A percentile compares a stretch with the other conserved stretches of the same genome.
These are phyloP conservation scores for Parotia lawesii DNA, from an alignment of 2,113 vertebrate species.

Conservation along the genomic window DNA sequence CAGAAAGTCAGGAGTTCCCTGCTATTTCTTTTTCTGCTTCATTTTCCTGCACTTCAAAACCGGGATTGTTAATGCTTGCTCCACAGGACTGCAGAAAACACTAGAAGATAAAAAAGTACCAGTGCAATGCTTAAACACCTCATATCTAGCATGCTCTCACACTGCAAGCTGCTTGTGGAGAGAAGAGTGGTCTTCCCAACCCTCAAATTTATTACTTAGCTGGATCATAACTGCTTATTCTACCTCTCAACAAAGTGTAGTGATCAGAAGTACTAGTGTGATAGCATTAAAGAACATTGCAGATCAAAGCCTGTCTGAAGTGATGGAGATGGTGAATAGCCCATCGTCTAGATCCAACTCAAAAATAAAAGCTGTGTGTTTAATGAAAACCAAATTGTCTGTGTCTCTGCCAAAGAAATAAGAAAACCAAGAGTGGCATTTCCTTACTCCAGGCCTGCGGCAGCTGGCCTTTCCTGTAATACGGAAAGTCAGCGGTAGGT, in stretches of 20 bases:
- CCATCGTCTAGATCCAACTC: neutral
- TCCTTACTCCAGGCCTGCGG: neutral
- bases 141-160: neutral
- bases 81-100: neutral
- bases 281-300: neutral
- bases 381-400: neutral
- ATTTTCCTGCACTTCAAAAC: neutral
- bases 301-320: neutral
- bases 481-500: neutral
- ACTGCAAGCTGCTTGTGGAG: neutral
- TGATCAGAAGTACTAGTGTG: neutral
- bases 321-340: neutral
- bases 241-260: neutral
- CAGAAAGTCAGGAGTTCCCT: neutral
- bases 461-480: neutral
- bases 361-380: neutral
- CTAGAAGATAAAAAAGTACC: neutral
- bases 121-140: neutral
- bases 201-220: neutral
- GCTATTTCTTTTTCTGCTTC: neutral
- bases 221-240: neutral
- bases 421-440: neutral
- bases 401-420: neutral
- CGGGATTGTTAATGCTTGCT: neutral
- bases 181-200: neutral